Conservation (phyloP, 2,113 vertebrate species). For the Anguilla japonica region DNA sequence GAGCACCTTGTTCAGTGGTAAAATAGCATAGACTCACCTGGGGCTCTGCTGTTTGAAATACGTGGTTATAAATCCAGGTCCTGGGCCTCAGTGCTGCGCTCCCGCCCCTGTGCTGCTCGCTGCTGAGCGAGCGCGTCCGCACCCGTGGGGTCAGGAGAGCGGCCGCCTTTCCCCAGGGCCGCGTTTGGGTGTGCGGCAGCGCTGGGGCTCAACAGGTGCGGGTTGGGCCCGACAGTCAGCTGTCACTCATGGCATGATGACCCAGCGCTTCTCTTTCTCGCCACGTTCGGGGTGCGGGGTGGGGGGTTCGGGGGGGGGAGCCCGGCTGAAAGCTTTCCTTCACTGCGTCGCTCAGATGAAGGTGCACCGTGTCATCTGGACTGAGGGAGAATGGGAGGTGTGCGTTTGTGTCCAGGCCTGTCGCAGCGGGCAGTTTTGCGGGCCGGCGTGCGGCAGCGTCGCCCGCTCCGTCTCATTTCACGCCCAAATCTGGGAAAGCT, state of each 20-base stretch:
- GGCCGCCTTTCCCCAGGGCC: no score
- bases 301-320: no score
- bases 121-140: no score
- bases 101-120: no score
- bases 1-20: not conserved
- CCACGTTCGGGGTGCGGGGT: no score
- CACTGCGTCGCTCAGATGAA: not conserved
- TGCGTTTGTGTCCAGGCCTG: not conserved
- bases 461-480: not conserved
- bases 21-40: not conserved
- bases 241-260: not conserved
- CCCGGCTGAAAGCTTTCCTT: not conserved
- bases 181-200: no score
- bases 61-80: not conserved
- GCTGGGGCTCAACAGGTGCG: no score
- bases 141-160: no score
- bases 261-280: not conserved
- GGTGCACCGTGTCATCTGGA: not conserved
- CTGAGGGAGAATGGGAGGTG: not conserved
- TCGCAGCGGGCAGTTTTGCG: not conserved
- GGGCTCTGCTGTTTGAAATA: not conserved
- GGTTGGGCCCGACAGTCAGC: no score
- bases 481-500: not conserved
- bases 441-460: not conserved
- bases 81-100: not conserved